Base-by-base conservation (phyloP, 2,888 invertebrate species). In the Drosophila pseudotalamancana region DNA sequence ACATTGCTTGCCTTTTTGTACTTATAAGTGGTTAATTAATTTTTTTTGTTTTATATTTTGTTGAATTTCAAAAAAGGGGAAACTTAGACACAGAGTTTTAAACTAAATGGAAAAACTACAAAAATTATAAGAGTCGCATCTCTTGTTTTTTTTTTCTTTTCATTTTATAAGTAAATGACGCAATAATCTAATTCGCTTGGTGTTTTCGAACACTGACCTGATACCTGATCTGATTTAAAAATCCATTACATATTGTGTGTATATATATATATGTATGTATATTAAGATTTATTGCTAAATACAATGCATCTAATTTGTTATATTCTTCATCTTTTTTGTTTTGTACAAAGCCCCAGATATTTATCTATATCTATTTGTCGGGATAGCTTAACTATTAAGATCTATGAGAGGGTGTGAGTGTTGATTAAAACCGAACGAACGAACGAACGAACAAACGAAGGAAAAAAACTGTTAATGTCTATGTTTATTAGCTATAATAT, bases 1-100 rank as follows among this genome's bases (percentile, higher is more conserved):
- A 80, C 51, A 80, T 80, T 80, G 80, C 80, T 80, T 80, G 55
- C 53, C 56, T 55, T 77, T 83, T 80, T 80, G 80, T 80, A 80
- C 84, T 60, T 23, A 48, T 48, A 54, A 60, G 29, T 56, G 29
- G 8, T 32, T 37, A n/a, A n/a, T n/a, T n/a, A n/a, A n/a, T n/a
- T 27, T 27, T 23, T n/a, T 8, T 23, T 29, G 29, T 40, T 11
- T 29, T 34, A 3, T 1, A 6, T 9, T 16, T 23, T 35, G 14
- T 18, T 31, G 27, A 29, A 34, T 27, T 42, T 42, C 23, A 18
- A 16, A 34, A 2, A 14, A n/a, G n/a, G n/a, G 16, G 3, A 29
- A 18, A 59, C 50, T 48, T 46, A 62, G 56, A 54, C 61, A 66
- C 70, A 66, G 72, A 64, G 61, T 32, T 9, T 21, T 21, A 34